A percentile compares a stretch with the other conserved stretches of the same genome.
phyloP scores from a whole-genome alignment of 2,797 vertebrate genomes.

The Aythya fuligula region DNA sequence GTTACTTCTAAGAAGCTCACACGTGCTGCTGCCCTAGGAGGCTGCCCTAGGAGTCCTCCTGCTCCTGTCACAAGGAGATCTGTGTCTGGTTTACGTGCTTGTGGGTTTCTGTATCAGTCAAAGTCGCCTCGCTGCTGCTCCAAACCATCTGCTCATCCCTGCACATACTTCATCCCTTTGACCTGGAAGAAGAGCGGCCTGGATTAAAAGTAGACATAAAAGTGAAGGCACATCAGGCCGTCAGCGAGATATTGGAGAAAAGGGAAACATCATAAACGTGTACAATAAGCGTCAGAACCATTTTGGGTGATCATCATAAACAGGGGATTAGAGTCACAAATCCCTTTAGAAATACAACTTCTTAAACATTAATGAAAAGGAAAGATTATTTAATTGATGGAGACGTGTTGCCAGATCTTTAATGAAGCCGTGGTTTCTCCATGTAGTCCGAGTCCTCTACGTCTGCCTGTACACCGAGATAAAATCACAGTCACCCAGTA shows the following conservation, averaged over 20 bases:
- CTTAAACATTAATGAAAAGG: not conserved
- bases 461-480: not conserved
- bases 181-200: not conserved
- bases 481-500: not conserved
- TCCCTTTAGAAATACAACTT: not conserved
- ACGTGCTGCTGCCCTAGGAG: not conserved
- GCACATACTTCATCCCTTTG: not conserved
- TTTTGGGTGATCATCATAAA: not conserved
- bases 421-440: not conserved
- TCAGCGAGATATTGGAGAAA: not conserved
- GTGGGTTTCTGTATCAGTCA: not conserved
- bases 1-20: not conserved
- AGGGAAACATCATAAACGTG: not conserved
- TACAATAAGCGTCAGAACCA: not conserved
- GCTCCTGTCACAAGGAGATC: not conserved
- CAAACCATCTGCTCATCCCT: not conserved
- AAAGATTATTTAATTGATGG: not conserved
- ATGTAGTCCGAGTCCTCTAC: accelerated
- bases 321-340: not conserved
- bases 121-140: not conserved
- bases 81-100: not conserved
- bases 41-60: not conserved
- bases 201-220: not conserved
- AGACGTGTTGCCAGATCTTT: not conserved
- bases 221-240: not conserved